Percentiles rank a stretch among this genome's conserved stretches.
Conservation (phyloP, 2,797 vertebrate genomes). For the Leptodactylus fallax region DNA sequence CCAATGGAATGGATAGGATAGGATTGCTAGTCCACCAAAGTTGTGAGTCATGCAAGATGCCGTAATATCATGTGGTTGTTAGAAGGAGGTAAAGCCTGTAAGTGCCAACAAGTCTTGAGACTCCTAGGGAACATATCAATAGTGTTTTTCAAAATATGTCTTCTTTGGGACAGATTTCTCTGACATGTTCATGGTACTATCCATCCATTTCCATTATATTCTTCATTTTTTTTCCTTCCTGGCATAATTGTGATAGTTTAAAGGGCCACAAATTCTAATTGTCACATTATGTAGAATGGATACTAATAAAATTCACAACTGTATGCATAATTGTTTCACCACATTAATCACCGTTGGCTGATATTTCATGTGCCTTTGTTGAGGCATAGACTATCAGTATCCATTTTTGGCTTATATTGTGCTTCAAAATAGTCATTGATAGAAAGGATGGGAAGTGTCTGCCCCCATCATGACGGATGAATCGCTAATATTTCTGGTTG, state of each 20-base stretch:
- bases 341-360: neutral
- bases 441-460: neutral
- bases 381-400: too few relatives aligned
- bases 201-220: neutral
- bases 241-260: neutral
- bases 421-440: neutral
- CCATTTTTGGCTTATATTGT: neutral
- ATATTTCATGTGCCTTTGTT: neutral
- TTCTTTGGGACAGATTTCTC: neutral
- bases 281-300: neutral
- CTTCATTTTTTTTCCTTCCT: neutral
- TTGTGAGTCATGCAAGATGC: too few relatives aligned
- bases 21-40: too few relatives aligned
- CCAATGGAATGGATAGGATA: too few relatives aligned
- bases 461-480: neutral
- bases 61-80: too few relatives aligned
- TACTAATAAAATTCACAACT: neutral
- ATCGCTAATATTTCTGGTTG: neutral
- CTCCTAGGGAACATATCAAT: neutral
- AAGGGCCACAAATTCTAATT: neutral
- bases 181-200: neutral
- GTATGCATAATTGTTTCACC: neutral
- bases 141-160: neutral
- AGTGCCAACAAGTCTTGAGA: neutral
- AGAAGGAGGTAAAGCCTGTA: too few relatives aligned